These are phyloP conservation scores for Trichosurus vulpecula DNA, from an alignment of 2,797 vertebrate species.

Conservation along the genomic window DNA sequence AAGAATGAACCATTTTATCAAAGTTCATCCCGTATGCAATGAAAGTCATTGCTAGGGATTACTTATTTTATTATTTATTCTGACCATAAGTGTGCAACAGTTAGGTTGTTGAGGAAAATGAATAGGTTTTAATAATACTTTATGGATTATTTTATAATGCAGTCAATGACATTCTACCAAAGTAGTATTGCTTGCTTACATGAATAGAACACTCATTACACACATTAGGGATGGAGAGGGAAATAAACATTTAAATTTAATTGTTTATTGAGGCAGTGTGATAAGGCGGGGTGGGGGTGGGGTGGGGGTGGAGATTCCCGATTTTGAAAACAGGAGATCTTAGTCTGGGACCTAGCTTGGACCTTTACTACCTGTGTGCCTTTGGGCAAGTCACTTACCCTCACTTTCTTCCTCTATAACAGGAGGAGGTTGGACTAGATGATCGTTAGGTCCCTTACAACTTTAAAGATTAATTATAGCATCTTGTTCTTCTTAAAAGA, in stretches of 20 bases:
- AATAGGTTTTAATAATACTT: constrained; percentile 14
- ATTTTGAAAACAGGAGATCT: not conserved
- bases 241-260: constrained; percentile 33
- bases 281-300: no score
- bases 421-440: not conserved
- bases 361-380: not conserved
- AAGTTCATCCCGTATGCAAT: not conserved
- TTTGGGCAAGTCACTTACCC: not conserved
- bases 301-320: not conserved
- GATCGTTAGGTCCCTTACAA: not conserved
- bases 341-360: not conserved
- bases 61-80: not conserved
- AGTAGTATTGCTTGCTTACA: constrained; percentile 25
- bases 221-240: not conserved
- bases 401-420: not conserved
- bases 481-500: not conserved
- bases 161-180: constrained; percentile 44
- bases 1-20: not conserved
- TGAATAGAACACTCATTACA: constrained; percentile 35
- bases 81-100: not conserved
- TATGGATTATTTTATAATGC: constrained; percentile 4
- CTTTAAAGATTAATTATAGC: not conserved
- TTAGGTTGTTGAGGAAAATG: not conserved
- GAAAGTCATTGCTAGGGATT: not conserved
- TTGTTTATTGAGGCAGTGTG: not conserved